phyloP scores from a whole-genome alignment of 1,140 invertebrate species.

The Meloidogyne floridensis region DNA sequence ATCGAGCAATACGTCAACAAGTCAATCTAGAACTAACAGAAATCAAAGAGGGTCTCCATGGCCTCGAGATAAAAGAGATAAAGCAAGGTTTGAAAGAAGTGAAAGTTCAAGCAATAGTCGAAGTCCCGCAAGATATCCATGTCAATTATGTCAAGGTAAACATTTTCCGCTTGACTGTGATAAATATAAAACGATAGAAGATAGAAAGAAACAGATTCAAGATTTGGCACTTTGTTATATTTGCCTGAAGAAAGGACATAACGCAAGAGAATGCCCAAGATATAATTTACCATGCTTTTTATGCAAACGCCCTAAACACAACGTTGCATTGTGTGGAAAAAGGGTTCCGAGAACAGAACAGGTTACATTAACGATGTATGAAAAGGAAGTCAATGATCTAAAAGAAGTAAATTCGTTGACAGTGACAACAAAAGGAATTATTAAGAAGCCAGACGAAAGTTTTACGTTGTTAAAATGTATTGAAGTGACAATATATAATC shows the following conservation, averaged over 20 bases:
- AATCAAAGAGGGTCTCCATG: neutral
- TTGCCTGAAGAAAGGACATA: neutral
- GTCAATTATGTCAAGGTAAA: neutral
- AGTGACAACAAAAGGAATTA: neutral
- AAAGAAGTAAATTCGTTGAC: neutral
- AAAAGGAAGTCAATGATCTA: neutral
- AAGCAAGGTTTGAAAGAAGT: neutral
- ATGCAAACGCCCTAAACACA: neutral
- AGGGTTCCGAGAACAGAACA: neutral
- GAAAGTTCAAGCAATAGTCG: neutral
- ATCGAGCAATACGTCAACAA: no score
- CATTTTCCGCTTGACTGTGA: slow-evolving; percentile 9
- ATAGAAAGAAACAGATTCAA: neutral
- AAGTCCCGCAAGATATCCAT: slow-evolving; percentile 10
- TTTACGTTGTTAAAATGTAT: slow-evolving; percentile 3
- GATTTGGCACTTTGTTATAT: neutral
- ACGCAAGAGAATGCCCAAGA: neutral
- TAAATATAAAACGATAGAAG: neutral
- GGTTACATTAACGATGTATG: neutral
- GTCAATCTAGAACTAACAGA: no score
- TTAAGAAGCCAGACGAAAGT: neutral
- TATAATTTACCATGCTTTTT: neutral
- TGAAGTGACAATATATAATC: neutral
- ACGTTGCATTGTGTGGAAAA: slow-evolving; percentile 4
- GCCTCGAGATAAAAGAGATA: neutral